Evolutionary conservation across 2,797 vertebrate species (phyloP).

Genomic region (Myotis daubentonii): DNA sequence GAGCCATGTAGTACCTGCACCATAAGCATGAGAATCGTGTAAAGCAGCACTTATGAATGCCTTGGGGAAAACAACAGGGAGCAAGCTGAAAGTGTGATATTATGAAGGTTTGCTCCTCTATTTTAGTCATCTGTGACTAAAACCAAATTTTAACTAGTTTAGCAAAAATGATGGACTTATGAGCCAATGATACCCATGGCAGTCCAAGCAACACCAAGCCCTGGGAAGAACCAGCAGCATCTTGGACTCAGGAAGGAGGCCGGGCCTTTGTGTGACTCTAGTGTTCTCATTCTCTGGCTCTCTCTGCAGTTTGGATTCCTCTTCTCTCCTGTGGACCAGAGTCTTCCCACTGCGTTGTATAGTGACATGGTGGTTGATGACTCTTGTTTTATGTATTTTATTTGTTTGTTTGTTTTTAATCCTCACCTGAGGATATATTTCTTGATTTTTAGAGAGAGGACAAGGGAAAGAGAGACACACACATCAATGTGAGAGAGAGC

Average conservation of each 20-base stretch:
- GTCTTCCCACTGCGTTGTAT: fast-evolving
- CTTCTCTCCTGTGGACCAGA: neutral
- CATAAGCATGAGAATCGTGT: neutral
- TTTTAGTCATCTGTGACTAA: neutral
- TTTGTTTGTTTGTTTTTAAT: too few relatives aligned
- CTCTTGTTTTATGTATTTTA: neutral
- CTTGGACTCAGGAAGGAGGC: neutral
- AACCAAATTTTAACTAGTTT: neutral
- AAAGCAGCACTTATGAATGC: neutral
- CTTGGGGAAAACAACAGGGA: neutral
- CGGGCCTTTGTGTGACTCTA: neutral
- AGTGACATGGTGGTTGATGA: too few relatives aligned
- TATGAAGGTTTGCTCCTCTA: neutral
- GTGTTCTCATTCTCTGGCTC: neutral
- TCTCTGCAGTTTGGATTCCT: neutral
- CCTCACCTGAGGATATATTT: too few relatives aligned
- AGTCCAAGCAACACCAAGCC: neutral
- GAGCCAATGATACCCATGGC: neutral
- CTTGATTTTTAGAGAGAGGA: too few relatives aligned
- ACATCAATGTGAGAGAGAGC: too few relatives aligned
- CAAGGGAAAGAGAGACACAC: too few relatives aligned
- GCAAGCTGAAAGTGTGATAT: neutral
- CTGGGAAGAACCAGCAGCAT: too few relatives aligned
- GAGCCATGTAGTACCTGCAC: neutral
- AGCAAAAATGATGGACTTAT: neutral